Conservation (phyloP, 2,113 vertebrate genomes). For the Grallaria varia region DNA sequence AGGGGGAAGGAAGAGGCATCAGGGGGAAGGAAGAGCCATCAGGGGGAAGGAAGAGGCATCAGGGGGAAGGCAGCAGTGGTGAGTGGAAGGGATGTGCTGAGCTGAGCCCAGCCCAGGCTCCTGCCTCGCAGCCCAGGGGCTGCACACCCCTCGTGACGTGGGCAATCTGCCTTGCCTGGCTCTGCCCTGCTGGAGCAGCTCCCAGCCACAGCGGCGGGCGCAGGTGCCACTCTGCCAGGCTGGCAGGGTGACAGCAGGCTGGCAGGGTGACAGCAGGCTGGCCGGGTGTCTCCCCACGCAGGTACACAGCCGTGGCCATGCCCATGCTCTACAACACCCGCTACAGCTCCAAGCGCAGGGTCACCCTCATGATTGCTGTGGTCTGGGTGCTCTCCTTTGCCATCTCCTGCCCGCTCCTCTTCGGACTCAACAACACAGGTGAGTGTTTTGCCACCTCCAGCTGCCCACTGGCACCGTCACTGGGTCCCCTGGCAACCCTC, state of each 20-base stretch:
- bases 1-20: not conserved
- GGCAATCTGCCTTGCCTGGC: fast-evolving
- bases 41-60: not conserved
- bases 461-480: not conserved
- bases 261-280: not conserved
- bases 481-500: not conserved
- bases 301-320: slow-evolving; percentile 98
- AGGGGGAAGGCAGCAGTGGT: not conserved
- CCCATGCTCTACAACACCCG: slow-evolving; percentile 98
- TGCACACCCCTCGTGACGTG: fast-evolving
- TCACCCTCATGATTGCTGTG: slow-evolving; percentile 94
- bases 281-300: slow-evolving; percentile 37
- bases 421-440: slow-evolving; percentile 97
- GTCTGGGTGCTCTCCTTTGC: slow-evolving; percentile 98
- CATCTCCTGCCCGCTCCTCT: slow-evolving; percentile 94
- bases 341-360: slow-evolving; percentile 94
- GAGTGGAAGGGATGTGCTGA: fast-evolving
- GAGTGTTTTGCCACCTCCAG: not conserved
- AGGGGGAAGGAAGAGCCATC: too few relatives aligned
- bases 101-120: not conserved
- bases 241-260: not conserved
- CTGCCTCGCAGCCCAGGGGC: not conserved
- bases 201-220: not conserved
- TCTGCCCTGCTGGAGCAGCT: not conserved
- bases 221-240: not conserved